A percentile compares a stretch with the other conserved stretches of the same genome.
Conservation (phyloP, 2,888 invertebrate genomes). For the Agrochola litura region DNA sequence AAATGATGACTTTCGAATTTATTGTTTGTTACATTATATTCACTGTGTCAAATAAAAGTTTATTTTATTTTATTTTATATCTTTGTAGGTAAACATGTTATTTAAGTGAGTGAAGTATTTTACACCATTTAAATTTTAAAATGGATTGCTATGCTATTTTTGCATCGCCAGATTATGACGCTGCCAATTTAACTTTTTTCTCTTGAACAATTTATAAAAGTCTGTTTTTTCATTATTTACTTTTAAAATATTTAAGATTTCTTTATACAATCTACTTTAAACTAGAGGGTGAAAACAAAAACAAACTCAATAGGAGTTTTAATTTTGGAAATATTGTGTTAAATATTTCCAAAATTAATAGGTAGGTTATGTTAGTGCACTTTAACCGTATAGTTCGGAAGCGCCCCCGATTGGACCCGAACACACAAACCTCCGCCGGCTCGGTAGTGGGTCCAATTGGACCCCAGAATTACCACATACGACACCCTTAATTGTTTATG, state of each 20-base stretch:
- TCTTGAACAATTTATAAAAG: neutral
- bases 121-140: neutral
- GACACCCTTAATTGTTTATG: too few relatives aligned
- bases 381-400: too few relatives aligned
- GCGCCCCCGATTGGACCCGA: too few relatives aligned
- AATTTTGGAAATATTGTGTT: neutral
- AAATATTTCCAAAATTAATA: neutral
- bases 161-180: conserved; percentile 10
- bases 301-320: neutral
- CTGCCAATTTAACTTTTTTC: conserved; percentile 17
- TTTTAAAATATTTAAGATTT: conserved; percentile 15
- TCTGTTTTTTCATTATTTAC: neutral
- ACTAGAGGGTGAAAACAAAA: neutral
- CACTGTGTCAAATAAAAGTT: too few relatives aligned
- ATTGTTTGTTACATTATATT: neutral
- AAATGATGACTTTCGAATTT: too few relatives aligned
- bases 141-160: conserved; percentile 6
- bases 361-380: neutral
- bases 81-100: neutral
- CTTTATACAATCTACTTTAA: neutral
- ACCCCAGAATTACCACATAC: too few relatives aligned
- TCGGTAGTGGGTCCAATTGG: too few relatives aligned
- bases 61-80: neutral
- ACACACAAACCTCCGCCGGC: too few relatives aligned
- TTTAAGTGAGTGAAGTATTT: neutral